Evolutionary conservation across 1,140 invertebrate species (phyloP).

Genomic region (Polypedilum pembai): DNA sequence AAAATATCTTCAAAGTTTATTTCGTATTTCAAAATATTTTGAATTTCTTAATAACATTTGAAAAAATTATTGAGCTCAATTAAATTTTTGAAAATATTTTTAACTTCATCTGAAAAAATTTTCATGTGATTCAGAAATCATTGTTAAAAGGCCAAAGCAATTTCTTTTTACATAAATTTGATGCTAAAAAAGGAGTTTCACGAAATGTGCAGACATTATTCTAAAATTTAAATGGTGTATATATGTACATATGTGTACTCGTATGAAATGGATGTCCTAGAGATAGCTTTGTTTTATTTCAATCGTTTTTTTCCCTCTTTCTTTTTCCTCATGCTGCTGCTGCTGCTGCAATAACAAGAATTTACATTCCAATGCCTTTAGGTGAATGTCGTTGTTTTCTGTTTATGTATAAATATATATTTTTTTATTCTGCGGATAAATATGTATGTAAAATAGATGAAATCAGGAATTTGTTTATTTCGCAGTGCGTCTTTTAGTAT

Average conservation of each 20-base stretch:
- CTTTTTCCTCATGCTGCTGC: not conserved
- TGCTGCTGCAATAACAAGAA: not conserved
- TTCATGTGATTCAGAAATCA: too few relatives aligned
- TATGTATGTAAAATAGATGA: constrained; percentile 25
- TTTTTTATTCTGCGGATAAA: not conserved
- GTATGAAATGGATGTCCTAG: not conserved
- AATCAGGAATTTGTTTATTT: constrained; percentile 21
- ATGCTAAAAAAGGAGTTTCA: too few relatives aligned
- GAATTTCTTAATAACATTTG: too few relatives aligned
- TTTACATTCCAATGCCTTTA: constrained; percentile 12
- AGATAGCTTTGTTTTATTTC: constrained; percentile 18
- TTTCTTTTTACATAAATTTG: too few relatives aligned
- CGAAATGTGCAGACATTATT: too few relatives aligned
- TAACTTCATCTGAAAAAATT: too few relatives aligned
- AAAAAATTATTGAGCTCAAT: too few relatives aligned
- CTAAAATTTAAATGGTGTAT: not conserved
- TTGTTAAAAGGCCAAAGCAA: too few relatives aligned
- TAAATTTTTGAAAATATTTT: too few relatives aligned
- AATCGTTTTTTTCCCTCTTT: constrained; percentile 9
- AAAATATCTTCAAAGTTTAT: too few relatives aligned
- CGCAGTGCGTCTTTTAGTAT: not conserved
- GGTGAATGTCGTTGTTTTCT: constrained; percentile 17
- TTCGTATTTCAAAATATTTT: too few relatives aligned
- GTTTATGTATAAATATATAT: not conserved
- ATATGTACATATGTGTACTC: not conserved